Conservation (phyloP, 2,113 vertebrate genomes). For the Stegostoma tigrinum region DNA sequence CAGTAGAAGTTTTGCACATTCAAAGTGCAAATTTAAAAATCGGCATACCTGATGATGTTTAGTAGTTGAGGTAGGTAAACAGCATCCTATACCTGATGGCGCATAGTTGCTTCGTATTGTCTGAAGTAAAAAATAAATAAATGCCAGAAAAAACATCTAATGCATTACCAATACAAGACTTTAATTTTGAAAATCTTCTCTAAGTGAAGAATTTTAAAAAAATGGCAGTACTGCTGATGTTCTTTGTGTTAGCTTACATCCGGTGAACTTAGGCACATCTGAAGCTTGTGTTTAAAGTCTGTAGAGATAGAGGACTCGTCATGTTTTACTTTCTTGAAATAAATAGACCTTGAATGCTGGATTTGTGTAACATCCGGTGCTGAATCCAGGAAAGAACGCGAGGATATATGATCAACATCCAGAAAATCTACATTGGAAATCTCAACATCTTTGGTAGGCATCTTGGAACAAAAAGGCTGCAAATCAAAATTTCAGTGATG, state of each 20-base stretch:
- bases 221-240: background rate
- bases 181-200: background rate
- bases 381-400: background rate
- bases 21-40: background rate
- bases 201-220: background rate
- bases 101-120: constrained; percentile 19
- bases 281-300: background rate
- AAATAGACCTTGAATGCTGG: background rate
- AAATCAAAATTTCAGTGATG: constrained; percentile 15
- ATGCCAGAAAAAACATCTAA: background rate
- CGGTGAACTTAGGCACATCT: background rate
- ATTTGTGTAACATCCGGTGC: background rate
- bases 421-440: background rate
- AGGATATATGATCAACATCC: background rate
- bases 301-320: background rate
- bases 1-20: background rate
- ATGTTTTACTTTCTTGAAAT: background rate
- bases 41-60: background rate
- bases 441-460: background rate
- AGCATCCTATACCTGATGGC: constrained; percentile 19
- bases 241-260: background rate
- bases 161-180: background rate
- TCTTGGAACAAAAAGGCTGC: constrained; percentile 6
- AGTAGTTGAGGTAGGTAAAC: background rate
- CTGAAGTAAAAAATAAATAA: background rate